Base-by-base conservation (phyloP, 1,140 invertebrate species). In the Drosophila carrolli region DNA sequence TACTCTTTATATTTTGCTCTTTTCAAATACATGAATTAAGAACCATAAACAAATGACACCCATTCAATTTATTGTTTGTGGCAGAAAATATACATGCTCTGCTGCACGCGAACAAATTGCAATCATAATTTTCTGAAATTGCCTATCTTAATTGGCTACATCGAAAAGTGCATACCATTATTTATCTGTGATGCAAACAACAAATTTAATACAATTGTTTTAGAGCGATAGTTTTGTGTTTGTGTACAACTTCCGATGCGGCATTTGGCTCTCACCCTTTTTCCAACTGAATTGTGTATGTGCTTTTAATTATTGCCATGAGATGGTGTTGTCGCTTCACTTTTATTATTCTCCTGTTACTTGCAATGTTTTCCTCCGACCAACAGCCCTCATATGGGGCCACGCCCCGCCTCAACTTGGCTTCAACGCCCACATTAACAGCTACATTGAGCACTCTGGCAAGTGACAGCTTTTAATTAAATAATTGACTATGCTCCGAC, bases 401-500 rank as follows among this genome's bases (percentile, higher is more conserved):
- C 54, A 41, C 37, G 23, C 40, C 55, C 14, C 13, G 54, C 38
- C 56, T 59, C 23, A 23, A 11, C 27, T 60, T 65, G 63, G 68
- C 51, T 58, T 71, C 54, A 43, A 71, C 68, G 67, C 66, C 41
- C 65, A 74, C 61, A 83, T 83, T 73, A 80, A 61, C 55, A 59
- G 73, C 47, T 37, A 50, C 55, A 78, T 81, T 55, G 41, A 57
- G 60, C 58, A 23, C 23, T 14, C 41, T 13, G 66, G 76, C 72
- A 68, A 79, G 63, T 81, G 82, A 86, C 82, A 86, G 82, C 82
- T 72, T 86, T 86, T 86, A 86, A 86, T 86, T 86, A 88, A 84
- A 83, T 88, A 88, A 88, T 83, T 88, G 76, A 80, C 83, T 89
- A 66, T 38, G 29, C 46, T 57, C 11, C 19, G 43, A 47, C 50